Percentiles rank a stretch among this genome's conserved stretches.
These are phyloP conservation scores for Pyrocephalus nanus DNA, from an alignment of 2,797 vertebrate genomes.

Conservation along the genomic window DNA sequence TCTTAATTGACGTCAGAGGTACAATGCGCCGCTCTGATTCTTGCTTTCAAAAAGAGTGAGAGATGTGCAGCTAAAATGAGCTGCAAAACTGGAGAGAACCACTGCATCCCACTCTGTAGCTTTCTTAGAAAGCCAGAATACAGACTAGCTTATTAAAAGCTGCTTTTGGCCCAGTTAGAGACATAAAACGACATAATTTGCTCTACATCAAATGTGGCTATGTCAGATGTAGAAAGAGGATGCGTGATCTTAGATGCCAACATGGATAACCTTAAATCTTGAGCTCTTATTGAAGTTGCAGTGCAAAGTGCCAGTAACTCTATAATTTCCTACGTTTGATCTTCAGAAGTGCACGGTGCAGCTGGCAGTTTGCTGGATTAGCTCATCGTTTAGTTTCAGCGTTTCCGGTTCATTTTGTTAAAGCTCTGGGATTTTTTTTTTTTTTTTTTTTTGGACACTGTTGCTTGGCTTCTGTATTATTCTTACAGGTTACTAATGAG, in stretches of 20 bases:
- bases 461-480: not conserved
- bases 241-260: not conserved
- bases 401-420: constrained; percentile 27
- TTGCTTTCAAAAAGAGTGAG: not conserved
- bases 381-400: constrained; percentile 15
- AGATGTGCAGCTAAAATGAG: not conserved
- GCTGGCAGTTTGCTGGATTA: constrained; percentile 46
- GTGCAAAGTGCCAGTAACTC: constrained; percentile 27
- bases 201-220: not conserved
- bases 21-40: not conserved
- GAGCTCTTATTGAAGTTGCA: not conserved
- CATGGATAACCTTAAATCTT: constrained; percentile 13
- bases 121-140: constrained; percentile 8
- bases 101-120: not conserved
- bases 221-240: not conserved
- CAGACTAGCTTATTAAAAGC: not conserved
- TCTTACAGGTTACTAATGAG: constrained; percentile 42
- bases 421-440: not conserved
- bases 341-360: not conserved
- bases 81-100: not conserved
- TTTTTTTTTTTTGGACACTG: not conserved
- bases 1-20: not conserved
- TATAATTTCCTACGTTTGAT: not conserved
- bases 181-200: not conserved
- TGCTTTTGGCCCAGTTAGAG: not conserved